Evolutionary conservation across 2,113 vertebrate genomes (phyloP).

Genomic region (Bujurquina vittata): DNA sequence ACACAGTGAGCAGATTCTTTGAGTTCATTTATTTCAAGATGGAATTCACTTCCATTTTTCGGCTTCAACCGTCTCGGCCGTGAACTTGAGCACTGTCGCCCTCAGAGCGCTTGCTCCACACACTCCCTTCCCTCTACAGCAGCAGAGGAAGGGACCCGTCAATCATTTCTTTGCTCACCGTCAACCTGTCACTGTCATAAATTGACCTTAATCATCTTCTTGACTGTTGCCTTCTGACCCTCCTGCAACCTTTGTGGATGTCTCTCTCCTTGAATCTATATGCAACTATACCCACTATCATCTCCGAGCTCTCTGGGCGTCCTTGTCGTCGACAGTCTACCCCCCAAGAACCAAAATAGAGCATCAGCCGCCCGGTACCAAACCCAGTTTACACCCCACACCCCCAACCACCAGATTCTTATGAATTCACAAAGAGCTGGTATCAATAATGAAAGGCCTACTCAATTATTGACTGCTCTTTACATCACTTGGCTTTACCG

Average conservation of each 20-base stretch:
- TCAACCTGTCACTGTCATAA: conserved; percentile 5
- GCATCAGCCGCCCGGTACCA: conserved; percentile 13
- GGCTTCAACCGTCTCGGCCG: neutral
- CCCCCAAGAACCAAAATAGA: conserved; percentile 8
- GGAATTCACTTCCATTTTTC: neutral
- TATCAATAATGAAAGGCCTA: conserved; percentile 72
- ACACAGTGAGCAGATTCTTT: neutral
- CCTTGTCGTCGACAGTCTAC: neutral
- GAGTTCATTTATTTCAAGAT: neutral
- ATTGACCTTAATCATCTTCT: conserved; percentile 39
- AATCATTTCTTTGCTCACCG: conserved; percentile 12
- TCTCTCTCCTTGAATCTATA: conserved; percentile 1
- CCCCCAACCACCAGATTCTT: conserved; percentile 27
- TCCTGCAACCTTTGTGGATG: neutral
- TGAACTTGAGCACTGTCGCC: neutral
- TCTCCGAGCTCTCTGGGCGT: neutral
- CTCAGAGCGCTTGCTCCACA: conserved; percentile 5
- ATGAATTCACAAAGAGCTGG: conserved; percentile 71
- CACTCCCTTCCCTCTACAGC: neutral
- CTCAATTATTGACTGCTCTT: conserved; percentile 76
- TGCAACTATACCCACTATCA: neutral
- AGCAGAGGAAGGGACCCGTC: conserved; percentile 12
- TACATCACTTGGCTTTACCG: conserved; percentile 72
- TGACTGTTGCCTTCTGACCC: neutral
- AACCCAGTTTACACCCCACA: neutral